Base-by-base conservation (phyloP, 2,888 invertebrate genomes). In the Ennomos erosarius region DNA sequence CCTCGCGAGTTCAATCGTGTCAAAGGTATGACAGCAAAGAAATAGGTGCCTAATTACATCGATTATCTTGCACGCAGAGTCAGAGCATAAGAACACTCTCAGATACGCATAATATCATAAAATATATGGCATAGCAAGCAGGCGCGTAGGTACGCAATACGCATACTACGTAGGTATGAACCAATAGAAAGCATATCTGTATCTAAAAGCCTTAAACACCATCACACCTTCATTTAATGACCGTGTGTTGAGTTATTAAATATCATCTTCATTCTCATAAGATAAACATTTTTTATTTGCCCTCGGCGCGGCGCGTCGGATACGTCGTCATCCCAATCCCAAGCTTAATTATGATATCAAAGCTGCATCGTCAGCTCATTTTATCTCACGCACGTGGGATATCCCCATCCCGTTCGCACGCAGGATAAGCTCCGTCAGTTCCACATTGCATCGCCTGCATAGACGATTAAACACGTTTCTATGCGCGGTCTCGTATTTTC, bases 401-500 rank as follows among this genome's bases (percentile, higher is more conserved):
- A 79, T 74, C 64, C 73, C 74, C 69, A 60, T 86, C 83, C 78
- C 82, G 63, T 71, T 86, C 79, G 71, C 71, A 76, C 77, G 75
- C 82, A 83, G 80, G 84, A 85, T 79, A 72, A 78, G 67, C 68
- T 65, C 69, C 71, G 68, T 16, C 16, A 26, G 26, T 26, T 75
- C 77, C 78, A 73, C 71, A 78, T 71, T 80, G 83, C 85, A 86
- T 85, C 85, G 76, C 77, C 75, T 73, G 75, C 78, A 79, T 78
- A 76, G 83, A 73, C 84, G 81, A 91, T 92, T 92, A 91, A 87
- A 87, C 92, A 92, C 90, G 92, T 89, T 88, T 81, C 85, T 92
- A 92, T 92, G 92, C 92, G 78, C 73, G 75, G 86, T 74, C 88
- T 87, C 91, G 92, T 88, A 88, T 84, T 84, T 86, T 86, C 82